These are phyloP conservation scores for Indicator maculatus DNA, from an alignment of 2,113 vertebrate species.

Conservation along the genomic window DNA sequence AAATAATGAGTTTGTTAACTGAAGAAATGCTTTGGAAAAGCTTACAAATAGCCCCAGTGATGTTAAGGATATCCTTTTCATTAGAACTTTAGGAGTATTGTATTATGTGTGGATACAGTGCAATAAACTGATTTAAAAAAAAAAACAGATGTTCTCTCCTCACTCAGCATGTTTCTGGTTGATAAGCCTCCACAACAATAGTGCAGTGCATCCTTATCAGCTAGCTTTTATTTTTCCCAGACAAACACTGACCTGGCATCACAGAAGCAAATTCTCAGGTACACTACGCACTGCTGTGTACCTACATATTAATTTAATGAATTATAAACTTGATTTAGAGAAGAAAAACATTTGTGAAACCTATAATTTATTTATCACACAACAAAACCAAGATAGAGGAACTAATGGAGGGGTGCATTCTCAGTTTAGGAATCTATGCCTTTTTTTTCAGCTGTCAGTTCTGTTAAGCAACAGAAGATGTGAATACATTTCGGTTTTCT, in stretches of 20 bases:
- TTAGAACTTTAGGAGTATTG: background rate
- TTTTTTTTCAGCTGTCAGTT: background rate
- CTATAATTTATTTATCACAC: background rate
- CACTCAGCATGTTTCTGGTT: background rate
- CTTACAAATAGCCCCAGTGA: background rate
- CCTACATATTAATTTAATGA: background rate
- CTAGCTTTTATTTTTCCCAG: background rate
- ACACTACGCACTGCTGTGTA: background rate
- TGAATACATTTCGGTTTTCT: background rate
- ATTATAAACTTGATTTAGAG: conserved; percentile 29
- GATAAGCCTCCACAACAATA: background rate
- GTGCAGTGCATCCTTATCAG: background rate
- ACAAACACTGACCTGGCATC: background rate
- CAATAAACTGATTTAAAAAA: background rate
- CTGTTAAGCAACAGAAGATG: background rate
- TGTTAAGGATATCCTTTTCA: background rate
- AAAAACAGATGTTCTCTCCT: background rate
- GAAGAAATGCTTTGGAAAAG: background rate
- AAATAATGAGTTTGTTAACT: background rate
- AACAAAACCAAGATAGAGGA: background rate
- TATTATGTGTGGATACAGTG: background rate
- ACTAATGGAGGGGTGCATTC: background rate
- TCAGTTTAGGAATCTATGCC: background rate
- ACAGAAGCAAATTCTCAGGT: background rate
- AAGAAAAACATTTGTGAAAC: conserved; percentile 33